Base-by-base conservation (phyloP, 2,797 vertebrate species). In the Spheniscus humboldti region DNA sequence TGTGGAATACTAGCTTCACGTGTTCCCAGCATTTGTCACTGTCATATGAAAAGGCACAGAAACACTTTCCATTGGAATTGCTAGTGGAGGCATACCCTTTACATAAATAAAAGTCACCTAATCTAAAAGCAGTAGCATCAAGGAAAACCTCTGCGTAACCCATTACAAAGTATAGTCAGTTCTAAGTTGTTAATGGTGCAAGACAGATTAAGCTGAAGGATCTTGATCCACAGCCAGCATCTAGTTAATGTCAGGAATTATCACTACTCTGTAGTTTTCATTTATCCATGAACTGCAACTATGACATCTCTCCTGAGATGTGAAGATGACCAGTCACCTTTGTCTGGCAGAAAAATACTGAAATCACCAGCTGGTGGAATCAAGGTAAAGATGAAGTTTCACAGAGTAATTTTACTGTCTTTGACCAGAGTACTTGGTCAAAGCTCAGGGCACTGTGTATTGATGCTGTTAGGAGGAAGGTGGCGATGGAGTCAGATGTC, bases 401-500 rank as follows among this genome's bases (percentile, higher is more conserved):
- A 74, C 72, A 55, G 76, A 57, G 78, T 57, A 90, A 88, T 92
- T 96, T 92, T 88, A 62, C 64, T 80, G 76, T 68, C 62, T 96
- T 80, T 92, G 94, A 83, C 91, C 89, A 39, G 67, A 91, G 64
- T 48, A 79, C 62, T 72, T 57, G 82, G 94, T 96, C 81, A 95
- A 91, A 96, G 82, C 75, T 88, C 64, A 90, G 94, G 91, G 89
- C 91, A 78, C 43, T 20, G 39, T 39, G 52, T 92, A 96, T 96
- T 86, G 95, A 95, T 95, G 92, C 35, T 53, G 30, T 76, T 68
- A 91, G 59, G 63, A 81, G 79, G 85, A 95, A 93, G 83, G 89
- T 76, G 73, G 79, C 86, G 79, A 90, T 91, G 63, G 86, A 97
- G 73, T 94, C 82, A 84, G 76, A 81, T 83, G 82, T 57, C 82